These are phyloP conservation scores for Lycaena phlaeas DNA, from an alignment of 2,888 invertebrate species.

Conservation along the genomic window DNA sequence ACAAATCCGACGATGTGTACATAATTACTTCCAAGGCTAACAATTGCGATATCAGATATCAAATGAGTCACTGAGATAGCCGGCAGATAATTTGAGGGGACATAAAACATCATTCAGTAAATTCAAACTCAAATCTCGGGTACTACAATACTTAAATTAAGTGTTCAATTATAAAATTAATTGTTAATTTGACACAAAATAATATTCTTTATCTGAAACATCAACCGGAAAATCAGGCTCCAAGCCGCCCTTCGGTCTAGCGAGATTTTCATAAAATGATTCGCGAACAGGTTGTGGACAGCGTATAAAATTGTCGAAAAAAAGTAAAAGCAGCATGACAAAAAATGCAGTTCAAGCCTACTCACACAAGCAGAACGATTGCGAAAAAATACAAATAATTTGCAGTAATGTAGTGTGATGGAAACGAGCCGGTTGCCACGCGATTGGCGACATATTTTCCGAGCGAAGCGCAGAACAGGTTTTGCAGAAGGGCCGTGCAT, in stretches of 20 bases:
- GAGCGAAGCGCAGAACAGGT: conserved; percentile 57
- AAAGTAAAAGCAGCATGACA: conserved; percentile 4
- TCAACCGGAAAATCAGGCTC: conserved; percentile 1
- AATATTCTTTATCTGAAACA: too few species aligned
- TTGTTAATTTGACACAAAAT: too few species aligned
- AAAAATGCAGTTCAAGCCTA: conserved; percentile 9
- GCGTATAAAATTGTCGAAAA: conserved; percentile 1
- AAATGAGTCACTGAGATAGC: background rate
- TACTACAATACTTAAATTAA: background rate
- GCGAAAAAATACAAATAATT: conserved; percentile 38
- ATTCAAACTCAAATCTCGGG: background rate
- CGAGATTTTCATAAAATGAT: background rate
- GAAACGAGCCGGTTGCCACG: conserved; percentile 48
- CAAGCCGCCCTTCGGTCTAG: conserved; percentile 2
- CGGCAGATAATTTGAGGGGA: background rate
- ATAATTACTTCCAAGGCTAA: background rate
- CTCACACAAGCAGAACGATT: conserved; percentile 13
- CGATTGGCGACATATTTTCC: conserved; percentile 60
- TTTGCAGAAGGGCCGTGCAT: conserved; percentile 42
- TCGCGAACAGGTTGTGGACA: background rate
- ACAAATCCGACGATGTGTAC: background rate
- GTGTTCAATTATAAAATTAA: background rate
- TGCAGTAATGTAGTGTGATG: conserved; percentile 42
- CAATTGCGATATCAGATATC: background rate
- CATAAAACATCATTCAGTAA: background rate